Conservation (phyloP, 1,140 invertebrate species). For the Parapsyche elsis region DNA sequence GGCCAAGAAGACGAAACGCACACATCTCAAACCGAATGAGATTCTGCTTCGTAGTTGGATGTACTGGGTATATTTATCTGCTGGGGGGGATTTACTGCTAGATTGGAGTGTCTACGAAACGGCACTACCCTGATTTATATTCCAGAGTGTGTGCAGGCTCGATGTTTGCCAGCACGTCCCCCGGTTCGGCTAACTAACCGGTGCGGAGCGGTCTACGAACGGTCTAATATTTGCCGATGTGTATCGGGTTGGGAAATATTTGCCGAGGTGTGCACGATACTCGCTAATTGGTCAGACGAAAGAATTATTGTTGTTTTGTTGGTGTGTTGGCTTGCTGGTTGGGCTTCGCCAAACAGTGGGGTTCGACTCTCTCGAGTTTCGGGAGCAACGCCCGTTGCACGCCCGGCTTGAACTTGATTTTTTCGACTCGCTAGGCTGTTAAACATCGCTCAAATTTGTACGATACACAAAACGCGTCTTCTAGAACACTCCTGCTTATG, state of each 20-base stretch:
- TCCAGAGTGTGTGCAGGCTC: no score
- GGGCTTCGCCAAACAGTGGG: constrained; percentile 14
- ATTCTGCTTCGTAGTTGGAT: no score
- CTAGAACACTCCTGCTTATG: background rate
- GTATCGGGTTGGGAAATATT: constrained; percentile 2
- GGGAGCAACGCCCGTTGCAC: constrained; percentile 37
- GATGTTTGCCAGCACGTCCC: no score
- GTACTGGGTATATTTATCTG: no score
- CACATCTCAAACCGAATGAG: no score
- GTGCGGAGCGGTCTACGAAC: background rate
- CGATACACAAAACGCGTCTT: background rate
- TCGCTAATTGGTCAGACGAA: constrained; percentile 21
- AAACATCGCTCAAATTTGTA: constrained; percentile 10
- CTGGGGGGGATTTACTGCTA: no score
- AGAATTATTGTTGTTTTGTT: constrained; percentile 5
- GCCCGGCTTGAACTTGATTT: constrained; percentile 19
- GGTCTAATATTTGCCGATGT: background rate
- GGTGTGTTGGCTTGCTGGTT: background rate
- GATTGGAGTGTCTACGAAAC: no score
- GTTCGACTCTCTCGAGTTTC: background rate
- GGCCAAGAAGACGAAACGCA: background rate
- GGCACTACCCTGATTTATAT: no score
- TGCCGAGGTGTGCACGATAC: constrained; percentile 7
- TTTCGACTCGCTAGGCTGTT: background rate
- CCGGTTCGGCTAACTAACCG: no score